phyloP scores from a whole-genome alignment of 2,888 invertebrate species.

The Celastrina argiolus region DNA sequence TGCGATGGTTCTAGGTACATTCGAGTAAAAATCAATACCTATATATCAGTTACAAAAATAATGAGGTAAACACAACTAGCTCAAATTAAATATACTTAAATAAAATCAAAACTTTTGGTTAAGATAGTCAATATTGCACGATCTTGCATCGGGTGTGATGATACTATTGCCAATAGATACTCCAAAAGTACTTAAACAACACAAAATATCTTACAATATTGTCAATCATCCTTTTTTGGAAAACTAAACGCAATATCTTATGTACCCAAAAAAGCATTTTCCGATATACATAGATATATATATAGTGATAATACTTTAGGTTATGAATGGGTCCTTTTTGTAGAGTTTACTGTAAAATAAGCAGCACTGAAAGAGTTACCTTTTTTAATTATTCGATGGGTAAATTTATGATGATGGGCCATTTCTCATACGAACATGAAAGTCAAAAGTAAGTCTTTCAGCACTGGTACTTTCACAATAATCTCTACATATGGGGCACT shows the following conservation, averaged over 20 bases:
- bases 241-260: neutral
- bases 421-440: too few relatives aligned
- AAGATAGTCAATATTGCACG: slow-evolving; percentile 16
- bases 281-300: too few relatives aligned
- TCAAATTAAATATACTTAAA: neutral
- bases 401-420: too few relatives aligned
- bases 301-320: too few relatives aligned
- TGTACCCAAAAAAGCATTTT: neutral
- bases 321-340: too few relatives aligned
- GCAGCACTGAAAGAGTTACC: too few relatives aligned
- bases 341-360: too few relatives aligned
- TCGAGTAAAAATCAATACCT: neutral
- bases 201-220: slow-evolving; percentile 14
- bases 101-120: neutral
- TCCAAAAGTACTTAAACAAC: neutral
- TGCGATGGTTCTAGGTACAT: neutral
- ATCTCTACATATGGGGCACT: too few relatives aligned
- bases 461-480: too few relatives aligned
- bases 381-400: too few relatives aligned
- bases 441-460: too few relatives aligned
- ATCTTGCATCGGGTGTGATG: slow-evolving; percentile 6
- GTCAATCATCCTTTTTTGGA: neutral
- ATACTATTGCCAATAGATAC: neutral
- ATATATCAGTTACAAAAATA: slow-evolving; percentile 5
- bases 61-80: slow-evolving; percentile 13